Percentiles rank a stretch among this genome's conserved stretches.
These are phyloP conservation scores for Lynx canadensis DNA, from an alignment of 2,113 vertebrate species.

Conservation along the genomic window DNA sequence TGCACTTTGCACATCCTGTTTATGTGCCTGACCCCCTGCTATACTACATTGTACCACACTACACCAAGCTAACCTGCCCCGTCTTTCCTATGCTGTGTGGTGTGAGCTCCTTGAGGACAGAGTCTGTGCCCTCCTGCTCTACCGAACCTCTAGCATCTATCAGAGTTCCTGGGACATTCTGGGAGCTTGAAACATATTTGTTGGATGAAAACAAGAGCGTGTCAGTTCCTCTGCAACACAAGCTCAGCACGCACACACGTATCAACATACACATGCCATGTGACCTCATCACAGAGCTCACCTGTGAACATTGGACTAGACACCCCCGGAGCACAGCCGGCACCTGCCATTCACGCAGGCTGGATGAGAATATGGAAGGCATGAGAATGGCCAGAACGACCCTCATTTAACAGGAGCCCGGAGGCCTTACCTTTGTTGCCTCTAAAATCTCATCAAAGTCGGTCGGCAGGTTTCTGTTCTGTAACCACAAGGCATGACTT, in stretches of 20 bases:
- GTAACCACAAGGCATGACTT: conserved; percentile 90
- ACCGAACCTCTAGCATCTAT: neutral
- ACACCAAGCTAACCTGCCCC: neutral
- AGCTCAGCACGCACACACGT: neutral
- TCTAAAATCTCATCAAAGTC: conserved; percentile 90
- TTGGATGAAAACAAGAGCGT: neutral
- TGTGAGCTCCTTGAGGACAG: neutral
- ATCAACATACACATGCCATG: neutral
- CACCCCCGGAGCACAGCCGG: fast-evolving
- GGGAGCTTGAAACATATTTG: neutral
- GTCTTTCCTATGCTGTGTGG: too few relatives aligned
- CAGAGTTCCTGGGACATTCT: neutral
- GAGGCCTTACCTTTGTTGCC: conserved; percentile 92
- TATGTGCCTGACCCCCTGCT: neutral
- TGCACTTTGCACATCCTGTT: too few relatives aligned
- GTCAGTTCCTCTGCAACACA: neutral
- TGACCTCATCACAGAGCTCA: fast-evolving
- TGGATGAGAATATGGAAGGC: fast-evolving
- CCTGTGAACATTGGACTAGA: neutral
- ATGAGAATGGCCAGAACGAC: neutral
- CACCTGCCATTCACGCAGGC: fast-evolving
- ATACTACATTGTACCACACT: fast-evolving
- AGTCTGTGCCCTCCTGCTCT: neutral
- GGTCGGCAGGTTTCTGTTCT: conserved; percentile 92
- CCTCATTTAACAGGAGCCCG: neutral